phyloP scores from a whole-genome alignment of 2,113 vertebrate genomes.

The Symphodus melops region DNA sequence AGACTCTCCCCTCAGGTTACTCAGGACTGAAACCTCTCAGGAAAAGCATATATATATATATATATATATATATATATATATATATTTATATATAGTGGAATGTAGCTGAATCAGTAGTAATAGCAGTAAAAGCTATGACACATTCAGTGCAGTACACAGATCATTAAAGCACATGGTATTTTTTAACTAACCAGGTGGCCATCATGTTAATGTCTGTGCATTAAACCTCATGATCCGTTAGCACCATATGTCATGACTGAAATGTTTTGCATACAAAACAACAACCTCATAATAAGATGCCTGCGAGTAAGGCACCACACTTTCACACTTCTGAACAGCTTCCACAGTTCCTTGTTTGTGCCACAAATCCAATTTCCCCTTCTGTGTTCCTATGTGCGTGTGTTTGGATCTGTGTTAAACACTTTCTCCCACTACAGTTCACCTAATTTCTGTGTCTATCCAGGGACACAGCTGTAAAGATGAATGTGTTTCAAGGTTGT shows the following conservation, averaged over 20 bases:
- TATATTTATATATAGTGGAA: too few species aligned
- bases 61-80: too few species aligned
- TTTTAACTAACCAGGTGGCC: constrained; percentile 1
- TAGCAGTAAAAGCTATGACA: too few species aligned
- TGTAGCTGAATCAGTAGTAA: too few species aligned
- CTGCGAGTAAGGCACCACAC: constrained; percentile 1
- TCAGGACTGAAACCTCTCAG: too few species aligned
- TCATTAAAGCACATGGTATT: too few species aligned
- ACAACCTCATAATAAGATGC: constrained; percentile 26
- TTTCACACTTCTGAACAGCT: constrained; percentile 5
- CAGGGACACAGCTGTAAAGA: constrained; percentile 15
- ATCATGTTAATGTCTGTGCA: constrained; percentile 21
- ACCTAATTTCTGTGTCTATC: constrained; percentile 13
- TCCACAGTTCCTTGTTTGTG: background rate
- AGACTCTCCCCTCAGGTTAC: too few species aligned
- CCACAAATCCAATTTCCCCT: background rate
- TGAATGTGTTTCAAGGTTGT: background rate
- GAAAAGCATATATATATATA: too few species aligned
- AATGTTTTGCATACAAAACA: constrained; percentile 14
- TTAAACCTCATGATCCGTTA: background rate
- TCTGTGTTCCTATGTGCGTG: background rate
- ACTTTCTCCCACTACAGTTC: constrained; percentile 29
- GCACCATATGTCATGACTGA: constrained; percentile 13
- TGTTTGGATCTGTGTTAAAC: background rate
- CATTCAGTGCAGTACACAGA: too few species aligned